Percentiles rank a stretch among this genome's conserved stretches.
These are phyloP conservation scores for Coregonus suidteri DNA, from an alignment of 2,797 vertebrate genomes.

Conservation along the genomic window DNA sequence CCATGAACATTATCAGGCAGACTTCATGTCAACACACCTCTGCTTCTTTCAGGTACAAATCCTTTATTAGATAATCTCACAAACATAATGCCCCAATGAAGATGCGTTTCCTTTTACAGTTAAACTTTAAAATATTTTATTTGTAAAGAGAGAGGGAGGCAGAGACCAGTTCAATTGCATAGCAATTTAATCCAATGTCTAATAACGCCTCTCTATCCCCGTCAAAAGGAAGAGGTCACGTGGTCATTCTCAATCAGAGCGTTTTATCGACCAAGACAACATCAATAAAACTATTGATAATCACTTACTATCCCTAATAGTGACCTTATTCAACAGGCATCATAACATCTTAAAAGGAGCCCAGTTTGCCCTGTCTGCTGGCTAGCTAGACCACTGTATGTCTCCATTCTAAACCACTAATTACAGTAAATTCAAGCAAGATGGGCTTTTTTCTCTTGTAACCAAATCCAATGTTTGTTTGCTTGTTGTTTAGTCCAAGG, in stretches of 20 bases:
- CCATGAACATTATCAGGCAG: conserved; percentile 49
- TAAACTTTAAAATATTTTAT: conserved; percentile 77
- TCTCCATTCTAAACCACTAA: conserved; percentile 70
- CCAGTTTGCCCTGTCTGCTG: conserved; percentile 66
- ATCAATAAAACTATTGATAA: conserved; percentile 80
- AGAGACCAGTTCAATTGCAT: conserved; percentile 85
- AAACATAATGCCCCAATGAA: conserved; percentile 68
- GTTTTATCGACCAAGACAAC: conserved; percentile 74
- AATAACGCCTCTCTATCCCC: conserved; percentile 78
- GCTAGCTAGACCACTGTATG: conserved; percentile 70
- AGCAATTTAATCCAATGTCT: conserved; percentile 85
- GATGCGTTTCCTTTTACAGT: conserved; percentile 69
- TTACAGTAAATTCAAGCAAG: conserved; percentile 75
- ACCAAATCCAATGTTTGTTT: conserved; percentile 64
- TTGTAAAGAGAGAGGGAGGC: conserved; percentile 77
- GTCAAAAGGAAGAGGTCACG: conserved; percentile 76
- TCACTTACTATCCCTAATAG: conserved; percentile 75
- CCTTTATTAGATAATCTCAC: conserved; percentile 69
- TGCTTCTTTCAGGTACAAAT: conserved; percentile 56
- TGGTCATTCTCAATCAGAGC: conserved; percentile 75
- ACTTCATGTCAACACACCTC: conserved; percentile 58
- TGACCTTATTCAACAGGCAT: conserved; percentile 76
- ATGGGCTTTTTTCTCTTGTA: conserved; percentile 63
- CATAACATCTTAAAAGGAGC: conserved; percentile 73
- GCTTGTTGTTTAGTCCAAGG: conserved; percentile 67